A percentile compares a stretch with the other conserved stretches of the same genome.
Evolutionary conservation across 2,113 vertebrate species (phyloP).

Genomic region (Eidolon helvum): DNA sequence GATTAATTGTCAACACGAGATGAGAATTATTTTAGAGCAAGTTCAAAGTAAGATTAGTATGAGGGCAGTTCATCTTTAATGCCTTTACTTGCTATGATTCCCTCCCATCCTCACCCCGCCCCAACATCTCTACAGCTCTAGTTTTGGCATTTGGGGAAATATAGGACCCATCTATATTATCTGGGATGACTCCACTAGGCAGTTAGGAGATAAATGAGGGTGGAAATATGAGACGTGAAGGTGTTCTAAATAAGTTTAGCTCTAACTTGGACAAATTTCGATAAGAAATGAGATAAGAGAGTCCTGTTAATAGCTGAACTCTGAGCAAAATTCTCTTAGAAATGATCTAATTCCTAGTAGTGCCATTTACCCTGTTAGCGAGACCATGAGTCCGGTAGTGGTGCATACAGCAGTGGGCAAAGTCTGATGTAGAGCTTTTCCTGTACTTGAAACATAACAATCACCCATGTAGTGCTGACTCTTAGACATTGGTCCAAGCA

Average conservation of each 20-base stretch:
- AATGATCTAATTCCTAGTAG: too few relatives aligned
- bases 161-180: not conserved
- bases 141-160: not conserved
- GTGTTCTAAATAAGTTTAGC: not conserved
- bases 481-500: not conserved
- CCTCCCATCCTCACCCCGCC: too few relatives aligned
- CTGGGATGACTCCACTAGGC: not conserved
- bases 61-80: not conserved
- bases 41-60: not conserved
- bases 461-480: not conserved
- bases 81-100: not conserved
- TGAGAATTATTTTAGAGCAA: slow-evolving; percentile 41
- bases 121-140: not conserved
- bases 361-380: not conserved
- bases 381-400: not conserved
- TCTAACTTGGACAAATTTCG: not conserved
- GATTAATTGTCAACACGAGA: slow-evolving; percentile 32
- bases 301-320: not conserved
- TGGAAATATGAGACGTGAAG: not conserved
- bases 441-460: not conserved
- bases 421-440: not conserved
- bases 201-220: not conserved
- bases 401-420: accelerated
- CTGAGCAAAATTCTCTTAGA: not conserved
- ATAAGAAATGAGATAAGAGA: not conserved